Conservation (phyloP, 2,113 vertebrate genomes). For the Abramis brama region DNA sequence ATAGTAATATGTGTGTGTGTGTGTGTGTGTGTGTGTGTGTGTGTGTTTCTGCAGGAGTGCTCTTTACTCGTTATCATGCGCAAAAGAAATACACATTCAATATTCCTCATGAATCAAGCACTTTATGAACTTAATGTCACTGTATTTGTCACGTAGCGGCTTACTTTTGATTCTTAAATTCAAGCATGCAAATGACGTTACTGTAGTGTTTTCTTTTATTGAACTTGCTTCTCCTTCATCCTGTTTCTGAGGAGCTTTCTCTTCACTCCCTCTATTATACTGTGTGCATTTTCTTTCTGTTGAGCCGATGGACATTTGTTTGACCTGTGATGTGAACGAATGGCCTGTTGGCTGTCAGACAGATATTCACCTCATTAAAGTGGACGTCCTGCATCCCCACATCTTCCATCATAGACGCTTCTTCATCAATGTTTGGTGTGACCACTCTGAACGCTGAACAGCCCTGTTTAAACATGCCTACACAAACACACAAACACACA, state of each 20-base stretch:
- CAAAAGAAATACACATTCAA: background rate
- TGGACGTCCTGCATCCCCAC: slow-evolving; percentile 99
- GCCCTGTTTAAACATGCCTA: slow-evolving; percentile 96
- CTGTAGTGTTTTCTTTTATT: background rate
- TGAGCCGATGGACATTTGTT: too few species aligned
- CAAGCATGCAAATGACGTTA: background rate
- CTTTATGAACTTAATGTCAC: background rate
- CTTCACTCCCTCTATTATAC: background rate
- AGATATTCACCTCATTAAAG: slow-evolving; percentile 87
- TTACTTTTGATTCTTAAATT: background rate
- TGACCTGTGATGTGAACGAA: background rate
- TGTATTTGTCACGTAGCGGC: background rate
- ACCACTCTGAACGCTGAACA: slow-evolving; percentile 92
- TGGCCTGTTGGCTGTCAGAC: background rate
- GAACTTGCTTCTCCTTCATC: background rate
- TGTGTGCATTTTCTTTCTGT: background rate
- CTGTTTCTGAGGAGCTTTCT: background rate
- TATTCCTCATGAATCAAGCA: background rate
- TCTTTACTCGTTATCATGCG: background rate
- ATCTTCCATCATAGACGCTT: slow-evolving; percentile 99
- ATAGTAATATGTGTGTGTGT: too few species aligned
- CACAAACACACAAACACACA: background rate
- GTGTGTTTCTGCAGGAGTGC: background rate
- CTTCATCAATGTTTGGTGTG: slow-evolving; percentile 98
- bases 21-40: too few species aligned